Conservation (phyloP, 1,140 invertebrate species). For the Drosophila erecta region DNA sequence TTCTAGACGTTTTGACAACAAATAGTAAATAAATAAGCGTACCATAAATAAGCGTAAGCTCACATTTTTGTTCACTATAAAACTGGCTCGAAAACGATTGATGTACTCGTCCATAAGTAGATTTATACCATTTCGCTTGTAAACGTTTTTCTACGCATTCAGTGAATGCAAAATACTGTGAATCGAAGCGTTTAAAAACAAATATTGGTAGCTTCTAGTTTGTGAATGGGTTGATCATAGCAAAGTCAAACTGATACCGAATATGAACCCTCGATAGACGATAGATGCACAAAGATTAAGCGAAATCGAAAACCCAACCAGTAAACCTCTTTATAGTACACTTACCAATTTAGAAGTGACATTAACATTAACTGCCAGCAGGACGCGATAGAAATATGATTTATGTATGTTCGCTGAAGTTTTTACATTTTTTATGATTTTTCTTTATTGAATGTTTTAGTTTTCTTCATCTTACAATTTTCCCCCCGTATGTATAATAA, state of each 20-base stretch:
- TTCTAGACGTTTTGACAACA: neutral
- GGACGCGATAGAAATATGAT: neutral
- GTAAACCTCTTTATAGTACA: conserved; percentile 4
- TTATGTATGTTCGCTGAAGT: neutral
- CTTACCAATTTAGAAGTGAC: neutral
- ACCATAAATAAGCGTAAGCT: no score
- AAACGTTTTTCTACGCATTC: conserved; percentile 26
- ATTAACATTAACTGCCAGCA: neutral
- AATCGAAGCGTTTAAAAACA: conserved; percentile 2
- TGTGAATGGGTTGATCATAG: neutral
- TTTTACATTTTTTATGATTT: conserved; percentile 52
- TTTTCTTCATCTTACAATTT: conserved; percentile 57
- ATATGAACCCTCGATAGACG: neutral
- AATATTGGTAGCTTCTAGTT: neutral
- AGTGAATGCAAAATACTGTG: conserved; percentile 19
- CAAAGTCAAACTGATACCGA: neutral
- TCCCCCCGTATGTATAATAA: conserved; percentile 60
- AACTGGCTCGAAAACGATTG: neutral
- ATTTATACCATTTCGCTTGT: conserved; percentile 1
- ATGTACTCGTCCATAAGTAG: neutral
- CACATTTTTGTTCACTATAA: neutral
- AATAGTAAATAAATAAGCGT: neutral
- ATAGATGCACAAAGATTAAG: neutral
- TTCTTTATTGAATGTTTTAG: conserved; percentile 63
- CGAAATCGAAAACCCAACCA: neutral